phyloP scores from a whole-genome alignment of 2,888 invertebrate genomes.

The Drosophila quinaria region DNA sequence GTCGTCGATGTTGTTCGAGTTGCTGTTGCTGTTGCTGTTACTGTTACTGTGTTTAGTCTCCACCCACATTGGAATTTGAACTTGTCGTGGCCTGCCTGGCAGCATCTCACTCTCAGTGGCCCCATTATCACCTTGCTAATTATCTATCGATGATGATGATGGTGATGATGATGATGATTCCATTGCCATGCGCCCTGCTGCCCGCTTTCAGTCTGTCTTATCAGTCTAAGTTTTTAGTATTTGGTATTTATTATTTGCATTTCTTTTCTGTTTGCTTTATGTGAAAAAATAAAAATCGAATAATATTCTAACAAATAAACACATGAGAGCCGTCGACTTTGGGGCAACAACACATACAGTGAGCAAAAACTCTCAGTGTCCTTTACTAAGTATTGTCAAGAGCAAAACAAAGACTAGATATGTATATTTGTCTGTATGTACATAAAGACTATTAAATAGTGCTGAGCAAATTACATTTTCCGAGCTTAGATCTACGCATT shows the following conservation, averaged over 20 bases:
- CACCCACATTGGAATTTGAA: slow-evolving; percentile 77
- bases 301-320: slow-evolving; percentile 66
- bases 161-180: slow-evolving; percentile 55
- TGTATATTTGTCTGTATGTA: background rate
- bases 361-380: slow-evolving; percentile 8
- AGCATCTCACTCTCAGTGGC: slow-evolving; percentile 65
- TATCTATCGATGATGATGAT: slow-evolving; percentile 66
- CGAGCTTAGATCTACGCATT: slow-evolving; percentile 25
- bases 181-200: slow-evolving; percentile 53
- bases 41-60: slow-evolving; percentile 22
- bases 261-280: slow-evolving; percentile 48
- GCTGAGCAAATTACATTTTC: slow-evolving; percentile 9
- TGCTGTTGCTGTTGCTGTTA: slow-evolving; percentile 5
- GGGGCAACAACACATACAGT: background rate
- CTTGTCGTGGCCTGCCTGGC: slow-evolving; percentile 51
- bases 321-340: slow-evolving; percentile 25
- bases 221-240: slow-evolving; percentile 45
- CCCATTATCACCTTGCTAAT: slow-evolving; percentile 77
- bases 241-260: slow-evolving; percentile 58
- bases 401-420: slow-evolving; percentile 24
- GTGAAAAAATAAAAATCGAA: slow-evolving; percentile 51
- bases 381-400: slow-evolving; percentile 25
- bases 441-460: slow-evolving; percentile 1
- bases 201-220: slow-evolving; percentile 46
- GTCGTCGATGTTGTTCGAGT: slow-evolving; percentile 3